Evolutionary conservation across 2,888 invertebrate species (phyloP).

Genomic region (Dynastes grantii): DNA sequence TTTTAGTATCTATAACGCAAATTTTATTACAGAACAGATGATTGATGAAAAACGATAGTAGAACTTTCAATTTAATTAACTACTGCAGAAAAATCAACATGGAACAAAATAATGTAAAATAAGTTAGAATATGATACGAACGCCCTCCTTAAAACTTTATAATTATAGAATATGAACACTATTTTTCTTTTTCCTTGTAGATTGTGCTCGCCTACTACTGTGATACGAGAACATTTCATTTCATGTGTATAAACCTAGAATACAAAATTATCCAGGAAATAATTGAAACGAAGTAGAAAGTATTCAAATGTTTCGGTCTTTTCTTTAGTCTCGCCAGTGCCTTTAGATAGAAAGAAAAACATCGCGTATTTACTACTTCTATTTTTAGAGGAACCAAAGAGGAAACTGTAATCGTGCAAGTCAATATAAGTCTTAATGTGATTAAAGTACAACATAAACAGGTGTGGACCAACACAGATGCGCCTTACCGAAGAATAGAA

Average conservation of each 20-base stretch:
- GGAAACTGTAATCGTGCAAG: background rate
- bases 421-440: conserved; percentile 38
- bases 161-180: background rate
- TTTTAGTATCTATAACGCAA: too few species aligned
- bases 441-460: conserved; percentile 50
- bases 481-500: conserved; percentile 38
- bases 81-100: too few species aligned
- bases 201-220: conserved; percentile 44
- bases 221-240: conserved; percentile 40
- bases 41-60: too few species aligned
- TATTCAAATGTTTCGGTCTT: conserved; percentile 34
- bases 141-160: background rate
- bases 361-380: conserved; percentile 37
- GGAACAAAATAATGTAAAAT: too few species aligned
- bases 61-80: too few species aligned
- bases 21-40: too few species aligned
- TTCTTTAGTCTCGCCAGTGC: conserved; percentile 47
- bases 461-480: conserved; percentile 48
- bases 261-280: conserved; percentile 20
- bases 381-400: conserved; percentile 47
- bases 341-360: conserved; percentile 42
- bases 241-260: conserved; percentile 24
- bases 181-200: conserved; percentile 40
- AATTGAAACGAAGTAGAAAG: conserved; percentile 28
- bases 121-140: conserved; percentile 6